A percentile compares a stretch with the other conserved stretches of the same genome.
These are phyloP conservation scores for Volucella inflata DNA, from an alignment of 2,888 invertebrate species.

Conservation along the genomic window DNA sequence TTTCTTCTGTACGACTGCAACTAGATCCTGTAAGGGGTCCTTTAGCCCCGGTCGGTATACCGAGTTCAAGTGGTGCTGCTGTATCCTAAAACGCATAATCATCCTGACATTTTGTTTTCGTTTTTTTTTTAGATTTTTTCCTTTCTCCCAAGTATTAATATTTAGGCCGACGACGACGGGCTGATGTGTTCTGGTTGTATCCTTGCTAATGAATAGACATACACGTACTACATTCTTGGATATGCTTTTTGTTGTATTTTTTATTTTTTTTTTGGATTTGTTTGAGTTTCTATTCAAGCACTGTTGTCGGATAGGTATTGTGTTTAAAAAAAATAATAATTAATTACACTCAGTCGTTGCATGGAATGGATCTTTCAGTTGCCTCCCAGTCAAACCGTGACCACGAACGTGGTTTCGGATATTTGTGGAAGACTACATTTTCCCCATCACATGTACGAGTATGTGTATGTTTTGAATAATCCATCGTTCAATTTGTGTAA, in stretches of 20 bases:
- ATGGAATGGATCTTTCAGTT: conserved; percentile 31
- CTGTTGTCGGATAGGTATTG: not conserved
- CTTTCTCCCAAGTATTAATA: conserved; percentile 40
- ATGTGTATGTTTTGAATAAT: conserved; percentile 47
- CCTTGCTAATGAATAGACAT: conserved; percentile 46
- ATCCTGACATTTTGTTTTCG: conserved; percentile 43
- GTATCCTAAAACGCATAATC: conserved; percentile 10
- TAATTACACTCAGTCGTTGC: conserved; percentile 64
- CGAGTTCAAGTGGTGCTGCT: conserved; percentile 7
- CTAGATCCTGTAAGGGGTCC: not conserved
- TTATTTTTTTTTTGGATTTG: not conserved
- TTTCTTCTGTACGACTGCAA: not conserved
- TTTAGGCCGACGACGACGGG: conserved; percentile 54
- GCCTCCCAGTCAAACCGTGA: not conserved
- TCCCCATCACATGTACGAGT: conserved; percentile 5
- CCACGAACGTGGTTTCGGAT: not conserved
- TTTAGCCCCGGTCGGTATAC: not conserved
- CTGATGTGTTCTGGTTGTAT: not conserved
- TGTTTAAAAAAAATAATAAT: conserved; percentile 44
- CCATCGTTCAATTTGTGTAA: conserved; percentile 55
- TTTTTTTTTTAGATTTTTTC: too few species aligned
- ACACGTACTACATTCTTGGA: conserved; percentile 2
- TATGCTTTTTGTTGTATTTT: conserved; percentile 1
- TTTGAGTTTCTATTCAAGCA: conserved; percentile 22
- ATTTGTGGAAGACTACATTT: conserved; percentile 47